A percentile compares a stretch with the other conserved stretches of the same genome.
Evolutionary conservation across 2,797 vertebrate species (phyloP).

Genomic region (Parotocinclus haroldoi): DNA sequence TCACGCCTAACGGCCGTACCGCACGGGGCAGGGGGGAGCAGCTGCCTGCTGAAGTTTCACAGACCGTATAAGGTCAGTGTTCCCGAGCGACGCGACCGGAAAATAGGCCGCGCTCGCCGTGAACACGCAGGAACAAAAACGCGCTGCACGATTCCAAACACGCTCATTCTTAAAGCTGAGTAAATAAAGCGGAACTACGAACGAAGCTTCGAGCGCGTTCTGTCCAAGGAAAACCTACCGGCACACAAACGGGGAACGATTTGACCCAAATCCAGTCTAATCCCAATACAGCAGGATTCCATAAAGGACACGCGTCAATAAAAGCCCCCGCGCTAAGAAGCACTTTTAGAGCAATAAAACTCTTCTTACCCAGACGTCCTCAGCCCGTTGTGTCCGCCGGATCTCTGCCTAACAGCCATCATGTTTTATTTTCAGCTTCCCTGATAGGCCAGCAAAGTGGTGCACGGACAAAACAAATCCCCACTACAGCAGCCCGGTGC

Average conservation of each 20-base stretch:
- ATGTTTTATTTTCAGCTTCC: slow-evolving; percentile 35
- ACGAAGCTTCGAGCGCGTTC: not conserved
- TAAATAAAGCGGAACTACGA: slow-evolving; percentile 8
- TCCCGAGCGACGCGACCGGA: slow-evolving; percentile 6
- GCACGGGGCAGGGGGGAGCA: slow-evolving; percentile 1
- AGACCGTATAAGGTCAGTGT: slow-evolving; percentile 1
- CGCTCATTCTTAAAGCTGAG: not conserved
- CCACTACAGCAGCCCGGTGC: slow-evolving; percentile 4
- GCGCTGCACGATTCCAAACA: not conserved
- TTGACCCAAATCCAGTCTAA: slow-evolving; percentile 21
- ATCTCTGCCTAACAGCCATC: slow-evolving; percentile 48
- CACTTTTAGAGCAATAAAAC: slow-evolving; percentile 25
- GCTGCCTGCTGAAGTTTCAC: slow-evolving; percentile 23
- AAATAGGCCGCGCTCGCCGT: not conserved
- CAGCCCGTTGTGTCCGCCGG: slow-evolving; percentile 48
- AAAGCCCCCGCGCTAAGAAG: too few relatives aligned
- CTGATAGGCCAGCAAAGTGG: slow-evolving; percentile 18
- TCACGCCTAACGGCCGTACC: slow-evolving; percentile 45
- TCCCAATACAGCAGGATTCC: not conserved
- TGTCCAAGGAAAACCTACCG: not conserved
- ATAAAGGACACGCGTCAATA: too few relatives aligned
- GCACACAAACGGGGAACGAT: slow-evolving; percentile 7
- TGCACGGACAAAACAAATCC: slow-evolving; percentile 23
- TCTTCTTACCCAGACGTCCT: slow-evolving; percentile 55
- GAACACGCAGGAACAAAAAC: slow-evolving; percentile 14